These are phyloP conservation scores for Ptilonorhynchus violaceus DNA, from an alignment of 2,113 vertebrate genomes.

Conservation along the genomic window DNA sequence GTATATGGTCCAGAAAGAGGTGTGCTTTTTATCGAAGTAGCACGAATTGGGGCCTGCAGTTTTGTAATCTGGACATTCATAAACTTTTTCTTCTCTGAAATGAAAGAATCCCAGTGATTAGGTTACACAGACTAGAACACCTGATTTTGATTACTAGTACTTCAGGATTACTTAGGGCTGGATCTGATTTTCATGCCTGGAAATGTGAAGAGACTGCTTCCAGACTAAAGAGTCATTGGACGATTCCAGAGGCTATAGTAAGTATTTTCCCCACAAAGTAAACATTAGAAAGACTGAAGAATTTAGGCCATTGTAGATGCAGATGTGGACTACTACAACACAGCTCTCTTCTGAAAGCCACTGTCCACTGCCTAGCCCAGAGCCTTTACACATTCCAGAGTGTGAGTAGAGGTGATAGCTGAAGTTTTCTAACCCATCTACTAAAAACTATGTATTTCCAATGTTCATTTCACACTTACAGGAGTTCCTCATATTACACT, in stretches of 20 bases:
- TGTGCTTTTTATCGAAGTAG: conserved; percentile 89
- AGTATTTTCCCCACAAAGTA: background rate
- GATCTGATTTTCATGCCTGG: background rate
- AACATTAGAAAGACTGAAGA: background rate
- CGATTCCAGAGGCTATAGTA: background rate
- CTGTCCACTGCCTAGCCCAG: background rate
- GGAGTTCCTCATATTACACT: background rate
- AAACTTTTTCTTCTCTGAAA: conserved; percentile 73
- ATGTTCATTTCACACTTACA: background rate
- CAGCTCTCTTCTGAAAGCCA: background rate
- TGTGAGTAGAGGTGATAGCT: background rate
- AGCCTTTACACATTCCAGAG: background rate
- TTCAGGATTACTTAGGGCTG: background rate
- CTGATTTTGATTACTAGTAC: background rate
- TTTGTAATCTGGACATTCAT: conserved; percentile 90
- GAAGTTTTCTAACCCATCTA: background rate
- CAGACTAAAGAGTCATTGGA: background rate
- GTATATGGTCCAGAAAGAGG: conserved; percentile 88
- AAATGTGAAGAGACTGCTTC: background rate
- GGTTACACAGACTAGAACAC: background rate
- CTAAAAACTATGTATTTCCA: background rate
- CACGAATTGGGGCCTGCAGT: conserved; percentile 88
- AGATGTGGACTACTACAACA: background rate
- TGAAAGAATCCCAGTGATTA: conserved; percentile 27
- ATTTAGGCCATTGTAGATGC: background rate